Evolutionary conservation across 2,888 invertebrate species (phyloP).

Genomic region (Nomada hirtipes): DNA sequence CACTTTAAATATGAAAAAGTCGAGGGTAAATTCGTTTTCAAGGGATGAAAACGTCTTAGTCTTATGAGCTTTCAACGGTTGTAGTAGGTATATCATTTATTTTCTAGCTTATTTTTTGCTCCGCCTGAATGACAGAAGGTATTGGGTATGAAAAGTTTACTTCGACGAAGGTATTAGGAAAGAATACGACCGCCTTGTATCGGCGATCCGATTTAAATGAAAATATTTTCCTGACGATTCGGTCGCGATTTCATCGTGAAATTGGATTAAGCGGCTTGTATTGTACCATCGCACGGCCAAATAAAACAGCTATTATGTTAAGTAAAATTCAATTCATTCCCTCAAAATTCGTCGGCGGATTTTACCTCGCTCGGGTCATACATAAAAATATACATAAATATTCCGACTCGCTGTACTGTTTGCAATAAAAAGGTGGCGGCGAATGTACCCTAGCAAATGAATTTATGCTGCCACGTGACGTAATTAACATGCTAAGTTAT

Average conservation of each 20-base stretch:
- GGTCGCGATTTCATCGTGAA: slow-evolving; percentile 23
- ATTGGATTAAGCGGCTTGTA: slow-evolving; percentile 39
- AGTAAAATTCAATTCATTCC: slow-evolving; percentile 30
- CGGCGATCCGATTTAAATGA: slow-evolving; percentile 40
- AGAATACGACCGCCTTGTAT: slow-evolving; percentile 18
- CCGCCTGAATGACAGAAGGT: not conserved
- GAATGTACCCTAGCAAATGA: slow-evolving; percentile 18
- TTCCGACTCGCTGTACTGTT: not conserved
- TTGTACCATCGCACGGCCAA: not conserved
- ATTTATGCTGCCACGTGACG: slow-evolving; percentile 6
- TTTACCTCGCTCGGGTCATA: not conserved
- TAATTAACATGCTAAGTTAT: slow-evolving; percentile 36
- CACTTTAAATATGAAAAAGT: not conserved
- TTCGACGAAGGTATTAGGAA: slow-evolving; percentile 16
- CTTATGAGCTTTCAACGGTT: no score
- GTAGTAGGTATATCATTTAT: no score
- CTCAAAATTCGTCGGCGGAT: not conserved
- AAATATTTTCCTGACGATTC: slow-evolving; percentile 41
- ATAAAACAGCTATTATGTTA: slow-evolving; percentile 30
- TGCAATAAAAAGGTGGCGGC: slow-evolving; percentile 28
- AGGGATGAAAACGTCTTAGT: not conserved
- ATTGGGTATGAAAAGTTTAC: no score
- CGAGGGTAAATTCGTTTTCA: not conserved
- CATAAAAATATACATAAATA: slow-evolving; percentile 45
- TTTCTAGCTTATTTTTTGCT: no score